phyloP scores from a whole-genome alignment of 2,113 vertebrate genomes.

The Cathartes aura region DNA sequence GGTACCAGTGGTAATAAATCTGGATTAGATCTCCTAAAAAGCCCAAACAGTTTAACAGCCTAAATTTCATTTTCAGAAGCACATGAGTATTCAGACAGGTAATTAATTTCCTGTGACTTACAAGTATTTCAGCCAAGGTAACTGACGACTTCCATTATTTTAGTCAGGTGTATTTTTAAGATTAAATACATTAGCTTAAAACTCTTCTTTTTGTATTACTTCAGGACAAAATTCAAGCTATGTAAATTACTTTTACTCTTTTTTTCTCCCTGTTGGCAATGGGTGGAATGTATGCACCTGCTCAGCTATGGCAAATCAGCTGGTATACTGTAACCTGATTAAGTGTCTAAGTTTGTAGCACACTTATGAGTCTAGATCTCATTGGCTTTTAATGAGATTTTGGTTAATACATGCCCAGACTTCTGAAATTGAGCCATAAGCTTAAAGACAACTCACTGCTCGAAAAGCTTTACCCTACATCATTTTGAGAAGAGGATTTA shows the following conservation, averaged over 20 bases:
- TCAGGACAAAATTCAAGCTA: background rate
- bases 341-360: background rate
- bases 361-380: background rate
- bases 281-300: background rate
- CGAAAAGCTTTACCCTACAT: background rate
- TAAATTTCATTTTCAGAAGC: background rate
- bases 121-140: background rate
- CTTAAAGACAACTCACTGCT: background rate
- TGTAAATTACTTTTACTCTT: background rate
- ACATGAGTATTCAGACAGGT: background rate
- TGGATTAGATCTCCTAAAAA: background rate
- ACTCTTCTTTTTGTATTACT: background rate
- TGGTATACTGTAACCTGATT: background rate
- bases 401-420: background rate
- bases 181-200: background rate
- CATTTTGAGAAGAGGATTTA: background rate
- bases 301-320: background rate
- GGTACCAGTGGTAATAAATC: background rate
- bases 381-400: background rate
- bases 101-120: background rate
- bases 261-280: background rate
- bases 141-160: background rate
- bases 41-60: background rate
- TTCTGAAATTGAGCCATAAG: background rate
- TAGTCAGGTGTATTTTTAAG: background rate